Evolutionary conservation across 1,140 invertebrate genomes (phyloP), one percentile per base, ranked within the genome.

Genomic region (Drosophila pectinifera): DNA sequence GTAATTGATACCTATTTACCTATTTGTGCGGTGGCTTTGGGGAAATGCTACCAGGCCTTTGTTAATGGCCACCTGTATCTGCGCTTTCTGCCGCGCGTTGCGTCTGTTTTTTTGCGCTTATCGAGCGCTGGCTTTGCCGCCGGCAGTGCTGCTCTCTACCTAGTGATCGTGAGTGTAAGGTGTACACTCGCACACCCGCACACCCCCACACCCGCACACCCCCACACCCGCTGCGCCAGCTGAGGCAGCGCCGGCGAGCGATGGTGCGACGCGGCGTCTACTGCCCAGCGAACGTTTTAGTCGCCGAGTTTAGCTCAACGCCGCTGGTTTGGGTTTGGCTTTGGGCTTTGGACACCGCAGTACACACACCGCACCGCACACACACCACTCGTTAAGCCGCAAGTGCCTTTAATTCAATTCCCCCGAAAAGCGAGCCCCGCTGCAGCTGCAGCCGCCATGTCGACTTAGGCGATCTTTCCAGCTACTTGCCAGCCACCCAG

Each of bases 261-360:
- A 8, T 59, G 51, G 73, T 61, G 68, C 45, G 57, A 34, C 11
- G 55, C 74, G 55, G 72, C 49, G 16, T 18, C 31, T 22, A 51
- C 49, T 49, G 68, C 36, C 59, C 59, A 24, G 77, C 53, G 72
- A 78, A 65, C 36, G 22, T 78, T 88, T 88, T 77, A 88, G 84
- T 88, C 73, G 80, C 84, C 79, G 84, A 88, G 79, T 80, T 88
- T 45, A 88, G 84, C 84, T 88, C 84, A 89, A 80, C 72, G 80
- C 68, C 79, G 84, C 73, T 89, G 84, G 84, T 89, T 69, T 53
- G 31, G 49, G 31, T 53, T 51, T 51, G 16, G 48, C 16, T 14
- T 36, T 14, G 31, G 48, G 16, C 20, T 51, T 51, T 83, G 73
- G 64, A 48, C 46, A 70, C 51, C 46, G 64, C 54, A 56, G 48